Conservation (phyloP, 1,140 invertebrate species). For the Contarinia nasturtii region DNA sequence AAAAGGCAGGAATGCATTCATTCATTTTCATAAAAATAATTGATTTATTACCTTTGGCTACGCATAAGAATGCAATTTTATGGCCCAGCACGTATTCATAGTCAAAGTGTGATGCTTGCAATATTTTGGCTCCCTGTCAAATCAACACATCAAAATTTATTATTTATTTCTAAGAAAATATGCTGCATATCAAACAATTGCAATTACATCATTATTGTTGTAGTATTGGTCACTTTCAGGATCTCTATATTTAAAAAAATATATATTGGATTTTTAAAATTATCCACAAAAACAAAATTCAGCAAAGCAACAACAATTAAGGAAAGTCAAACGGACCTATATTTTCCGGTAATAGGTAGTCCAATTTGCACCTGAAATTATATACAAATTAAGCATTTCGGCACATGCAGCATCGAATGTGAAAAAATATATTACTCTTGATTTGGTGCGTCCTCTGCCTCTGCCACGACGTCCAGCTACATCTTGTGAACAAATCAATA, state of each 20-base stretch:
- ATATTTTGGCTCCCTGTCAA: conserved; percentile 70
- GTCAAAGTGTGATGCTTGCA: conserved; percentile 80
- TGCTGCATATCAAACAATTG: not conserved
- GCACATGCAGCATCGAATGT: no score
- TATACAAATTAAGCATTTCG: no score
- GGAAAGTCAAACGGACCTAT: no score
- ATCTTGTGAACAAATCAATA: conserved; percentile 21
- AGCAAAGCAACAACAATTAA: no score
- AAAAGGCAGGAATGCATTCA: not conserved
- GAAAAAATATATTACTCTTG: conserved; percentile 27
- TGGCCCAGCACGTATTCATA: conserved; percentile 82
- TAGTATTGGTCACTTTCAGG: conserved; percentile 74
- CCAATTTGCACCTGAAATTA: conserved; percentile 49
- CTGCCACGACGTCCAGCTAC: conserved; percentile 34
- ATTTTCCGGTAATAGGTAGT: conserved; percentile 65
- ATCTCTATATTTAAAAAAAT: no score
- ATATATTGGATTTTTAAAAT: no score
- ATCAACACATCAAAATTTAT: not conserved
- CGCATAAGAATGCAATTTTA: conserved; percentile 80
- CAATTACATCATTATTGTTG: conserved; percentile 66
- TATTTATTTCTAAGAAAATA: not conserved
- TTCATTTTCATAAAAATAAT: not conserved
- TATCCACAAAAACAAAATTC: no score
- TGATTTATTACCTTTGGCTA: conserved; percentile 45
- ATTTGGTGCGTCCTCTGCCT: conserved; percentile 44